Evolutionary conservation across 2,888 invertebrate genomes (phyloP).

Genomic region (Tenthredo distinguenda): DNA sequence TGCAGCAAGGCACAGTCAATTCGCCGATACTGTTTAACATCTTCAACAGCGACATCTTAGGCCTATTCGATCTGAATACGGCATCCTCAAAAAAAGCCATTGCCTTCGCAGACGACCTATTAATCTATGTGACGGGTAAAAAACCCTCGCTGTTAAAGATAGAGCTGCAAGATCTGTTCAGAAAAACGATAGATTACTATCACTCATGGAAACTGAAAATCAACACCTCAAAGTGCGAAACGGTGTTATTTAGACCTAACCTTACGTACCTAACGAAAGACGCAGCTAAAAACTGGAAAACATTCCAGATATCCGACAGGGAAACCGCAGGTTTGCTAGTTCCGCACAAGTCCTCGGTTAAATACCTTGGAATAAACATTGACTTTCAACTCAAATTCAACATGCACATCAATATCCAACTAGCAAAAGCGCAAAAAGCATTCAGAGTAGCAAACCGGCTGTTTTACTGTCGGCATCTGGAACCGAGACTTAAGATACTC

Average conservation of each 20-base stretch:
- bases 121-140: neutral
- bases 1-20: neutral
- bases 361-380: neutral
- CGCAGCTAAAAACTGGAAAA: neutral
- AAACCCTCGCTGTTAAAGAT: neutral
- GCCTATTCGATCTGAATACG: conserved; percentile 34
- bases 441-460: no score
- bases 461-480: neutral
- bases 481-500: neutral
- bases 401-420: neutral
- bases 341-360: neutral
- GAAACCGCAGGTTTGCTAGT: neutral
- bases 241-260: neutral
- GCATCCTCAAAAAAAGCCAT: neutral
- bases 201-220: neutral
- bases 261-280: neutral
- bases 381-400: neutral
- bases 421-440: neutral
- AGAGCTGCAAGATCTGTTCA: neutral
- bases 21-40: conserved; percentile 53
- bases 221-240: neutral
- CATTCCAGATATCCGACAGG: neutral
- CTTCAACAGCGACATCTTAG: conserved; percentile 47
- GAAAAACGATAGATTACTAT: neutral
- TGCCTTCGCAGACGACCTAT: neutral